A percentile compares a stretch with the other conserved stretches of the same genome.
phyloP scores from a whole-genome alignment of 2,113 vertebrate species.

The Seriola aureovittata region DNA sequence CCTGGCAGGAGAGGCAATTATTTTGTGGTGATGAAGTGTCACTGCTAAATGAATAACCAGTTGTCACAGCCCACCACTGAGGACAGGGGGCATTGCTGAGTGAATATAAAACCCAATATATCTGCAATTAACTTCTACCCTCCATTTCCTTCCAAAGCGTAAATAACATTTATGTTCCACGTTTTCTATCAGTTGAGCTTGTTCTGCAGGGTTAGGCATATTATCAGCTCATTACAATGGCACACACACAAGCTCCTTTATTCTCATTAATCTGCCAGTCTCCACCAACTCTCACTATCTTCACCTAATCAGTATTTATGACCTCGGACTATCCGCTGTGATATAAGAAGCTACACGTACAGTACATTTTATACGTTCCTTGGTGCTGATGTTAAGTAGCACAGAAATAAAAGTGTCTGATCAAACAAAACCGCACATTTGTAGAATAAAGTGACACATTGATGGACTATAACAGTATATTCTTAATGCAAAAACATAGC shows the following conservation, averaged over 20 bases:
- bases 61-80: slow-evolving; percentile 49
- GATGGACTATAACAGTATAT: not conserved
- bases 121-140: slow-evolving; percentile 65
- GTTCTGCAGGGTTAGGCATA: slow-evolving; percentile 58
- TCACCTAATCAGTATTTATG: slow-evolving; percentile 64
- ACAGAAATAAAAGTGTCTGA: not conserved
- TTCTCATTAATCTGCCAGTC: slow-evolving; percentile 68
- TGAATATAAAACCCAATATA: slow-evolving; percentile 56
- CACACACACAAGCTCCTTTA: slow-evolving; percentile 44
- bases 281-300: slow-evolving; percentile 41
- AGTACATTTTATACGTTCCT: not conserved
- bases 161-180: slow-evolving; percentile 66
- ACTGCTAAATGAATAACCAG: slow-evolving; percentile 61
- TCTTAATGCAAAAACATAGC: slow-evolving; percentile 5
- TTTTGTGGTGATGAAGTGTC: slow-evolving; percentile 58
- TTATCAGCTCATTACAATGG: slow-evolving; percentile 66
- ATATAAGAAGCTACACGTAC: slow-evolving; percentile 21
- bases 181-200: slow-evolving; percentile 51
- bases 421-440: not conserved
- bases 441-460: not conserved
- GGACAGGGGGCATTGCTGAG: slow-evolving; percentile 48
- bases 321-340: slow-evolving; percentile 1
- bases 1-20: slow-evolving; percentile 63
- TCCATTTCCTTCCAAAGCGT: slow-evolving; percentile 45
- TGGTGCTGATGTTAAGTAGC: not conserved